Evolutionary conservation across 2,113 vertebrate genomes (phyloP), one percentile per base, ranked within the genome.

Genomic region (Eidolon helvum): DNA sequence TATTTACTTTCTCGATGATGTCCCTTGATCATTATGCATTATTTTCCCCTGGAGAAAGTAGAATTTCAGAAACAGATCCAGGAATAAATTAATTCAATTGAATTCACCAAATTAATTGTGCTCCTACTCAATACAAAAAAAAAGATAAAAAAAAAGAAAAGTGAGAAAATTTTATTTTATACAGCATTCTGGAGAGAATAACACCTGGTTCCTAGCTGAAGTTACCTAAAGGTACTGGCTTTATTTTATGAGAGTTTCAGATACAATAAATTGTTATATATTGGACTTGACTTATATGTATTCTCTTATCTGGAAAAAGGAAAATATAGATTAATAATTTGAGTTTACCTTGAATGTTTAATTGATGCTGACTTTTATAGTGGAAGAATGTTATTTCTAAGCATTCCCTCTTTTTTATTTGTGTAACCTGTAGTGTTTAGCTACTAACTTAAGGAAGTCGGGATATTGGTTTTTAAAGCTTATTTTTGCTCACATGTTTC

Each of bases 401-500:
- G 53, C 28, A 33, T 79, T 75, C 4, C 4, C 4, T 63, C 33
- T 84, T 79, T 88, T 82, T 83, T 22, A 48, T 43, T 80, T 84
- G 45, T n/a, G 2, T 90, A 28, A 28, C 7, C 0, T 26, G 21
- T 0, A 18, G 1, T 59, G 30, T 72, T 92, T n/a, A 24, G 9
- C 19, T n/a, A 33, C 71, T 83, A 85, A 38, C 11, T 26, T 74
- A 71, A 22, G 33, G 63, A n/a, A 43, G 0, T 28, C 33, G 45
- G 12, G n/a, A 12, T 63, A n/a, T 33, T 63, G 45, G 38, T 77
- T 40, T 53, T 50, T n/a, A 50, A 33, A n/a, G 30, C 22, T 40
- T 74, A 38, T 50, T 28, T 89, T 50, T 95, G 57, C 55, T 74
- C 2, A 35, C 61, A 1, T 59, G 11, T 94, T 74, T 14, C 98